Evolutionary conservation across 2,797 vertebrate species (phyloP), one percentile per base, ranked within the genome.

Genomic region (Coregonus ussuriensis): DNA sequence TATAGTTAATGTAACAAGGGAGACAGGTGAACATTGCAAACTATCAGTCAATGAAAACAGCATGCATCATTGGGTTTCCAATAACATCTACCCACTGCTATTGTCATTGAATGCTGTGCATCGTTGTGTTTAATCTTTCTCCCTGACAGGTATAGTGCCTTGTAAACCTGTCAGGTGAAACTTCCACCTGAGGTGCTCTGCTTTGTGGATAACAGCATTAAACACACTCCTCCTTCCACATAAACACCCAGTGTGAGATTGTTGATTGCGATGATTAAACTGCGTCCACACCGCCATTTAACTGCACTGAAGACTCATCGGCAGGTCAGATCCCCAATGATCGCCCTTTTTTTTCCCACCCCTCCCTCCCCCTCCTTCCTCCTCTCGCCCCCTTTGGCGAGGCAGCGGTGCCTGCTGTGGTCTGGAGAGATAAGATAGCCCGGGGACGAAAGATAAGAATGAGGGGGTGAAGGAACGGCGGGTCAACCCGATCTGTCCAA

Each of bases 391-490:
- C 41, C n/a, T 31, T 4, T 0, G 29, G 63, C 11, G 37, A 33
- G 33, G 56, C 25, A 67, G 71, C 14, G 11, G 25, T 9, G 5
- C 6, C 15, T 37, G 62, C 62, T 29, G 25, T 52, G 74, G 6
- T 41, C 41, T 15, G 25, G 6, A n/a, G 56, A 74, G 73, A 74
- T 70, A 56, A 70, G 75, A 47, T 51, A 54, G 72, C 5, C 56
- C 7, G 9, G 35, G 62, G 13, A 29, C 54, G 54, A 68, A 74
- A 84, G 67, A 79, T 77, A 67, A 74, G 74, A 33, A n/a, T 25
- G 14, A 33, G 7, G 33, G 65, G 13, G n/a, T 6, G 25, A 73
- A 11, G n/a, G n/a, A 35, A n/a, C 6, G 29, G 14, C 6, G 29
- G 63, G 54, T 5, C 21, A 70, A 59, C 53, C 66, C 68, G 4